These are phyloP conservation scores for Pan troglodytes DNA, from an alignment of 2,113 vertebrate species.

Conservation along the genomic window NHGRI_mPanTro3-v2.1_pri NC_072398.2:156317501-156318000, in stretches of 20 bases:
- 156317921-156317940: not conserved
- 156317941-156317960: not conserved
- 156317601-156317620: not conserved
- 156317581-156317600: too few species aligned
- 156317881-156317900: not conserved
- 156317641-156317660: not conserved
- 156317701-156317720: not conserved
- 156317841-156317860: not conserved
- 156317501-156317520: not conserved
- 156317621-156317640: not conserved
- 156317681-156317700: not conserved
- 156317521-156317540: not conserved
- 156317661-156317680: not conserved
- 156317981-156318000: conserved; percentile 73
- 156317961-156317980: conserved; percentile 69
- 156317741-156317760: not conserved
- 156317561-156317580: not conserved
- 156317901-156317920: not conserved
- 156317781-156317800: not conserved
- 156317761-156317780: too few species aligned
- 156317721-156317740: not conserved
- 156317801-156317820: not conserved
- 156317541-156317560: not conserved
- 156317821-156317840: not conserved
- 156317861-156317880: not conserved